phyloP scores from a whole-genome alignment of 1,140 invertebrate species.

The Telenomus remus region DNA sequence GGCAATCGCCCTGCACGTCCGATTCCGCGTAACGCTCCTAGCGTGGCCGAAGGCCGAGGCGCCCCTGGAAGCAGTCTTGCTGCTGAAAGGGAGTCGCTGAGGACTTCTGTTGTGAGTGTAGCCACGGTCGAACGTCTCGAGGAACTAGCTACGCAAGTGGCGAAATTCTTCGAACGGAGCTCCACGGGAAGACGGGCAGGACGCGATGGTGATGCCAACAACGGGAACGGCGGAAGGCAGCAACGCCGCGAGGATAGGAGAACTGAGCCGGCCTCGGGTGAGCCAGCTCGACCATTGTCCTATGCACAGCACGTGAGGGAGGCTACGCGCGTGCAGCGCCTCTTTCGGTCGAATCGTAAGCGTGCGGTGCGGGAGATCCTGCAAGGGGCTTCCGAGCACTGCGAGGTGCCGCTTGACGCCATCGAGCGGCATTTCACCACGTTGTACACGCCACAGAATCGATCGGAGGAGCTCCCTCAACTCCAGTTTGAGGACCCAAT shows the following conservation, averaged over 20 bases:
- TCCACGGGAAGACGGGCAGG: background rate
- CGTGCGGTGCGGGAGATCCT: constrained; percentile 23
- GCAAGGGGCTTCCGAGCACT: constrained; percentile 1
- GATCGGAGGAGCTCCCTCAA: background rate
- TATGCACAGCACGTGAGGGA: constrained; percentile 11
- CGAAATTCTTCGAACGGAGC: background rate
- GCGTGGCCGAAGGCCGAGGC: too few relatives aligned
- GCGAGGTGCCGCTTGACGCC: constrained; percentile 13
- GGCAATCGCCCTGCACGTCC: background rate
- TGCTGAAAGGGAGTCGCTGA: background rate
- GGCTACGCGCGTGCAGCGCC: constrained; percentile 24
- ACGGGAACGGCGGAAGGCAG: background rate
- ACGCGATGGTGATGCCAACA: background rate
- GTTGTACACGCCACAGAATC: constrained; percentile 2
- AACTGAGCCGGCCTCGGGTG: background rate
- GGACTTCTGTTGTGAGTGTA: background rate
- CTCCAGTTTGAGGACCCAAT: constrained; percentile 10
- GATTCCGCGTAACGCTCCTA: background rate
- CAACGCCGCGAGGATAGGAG: background rate
- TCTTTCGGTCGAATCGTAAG: constrained; percentile 21
- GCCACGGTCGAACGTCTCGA: background rate
- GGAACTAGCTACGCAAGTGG: background rate
- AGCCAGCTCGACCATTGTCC: constrained; percentile 1
- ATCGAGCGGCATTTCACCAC: constrained; percentile 8
- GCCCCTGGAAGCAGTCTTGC: background rate